Percentiles rank a stretch among this genome's conserved stretches.
phyloP scores from a whole-genome alignment of 2,113 vertebrate genomes.

The Zeus faber region DNA sequence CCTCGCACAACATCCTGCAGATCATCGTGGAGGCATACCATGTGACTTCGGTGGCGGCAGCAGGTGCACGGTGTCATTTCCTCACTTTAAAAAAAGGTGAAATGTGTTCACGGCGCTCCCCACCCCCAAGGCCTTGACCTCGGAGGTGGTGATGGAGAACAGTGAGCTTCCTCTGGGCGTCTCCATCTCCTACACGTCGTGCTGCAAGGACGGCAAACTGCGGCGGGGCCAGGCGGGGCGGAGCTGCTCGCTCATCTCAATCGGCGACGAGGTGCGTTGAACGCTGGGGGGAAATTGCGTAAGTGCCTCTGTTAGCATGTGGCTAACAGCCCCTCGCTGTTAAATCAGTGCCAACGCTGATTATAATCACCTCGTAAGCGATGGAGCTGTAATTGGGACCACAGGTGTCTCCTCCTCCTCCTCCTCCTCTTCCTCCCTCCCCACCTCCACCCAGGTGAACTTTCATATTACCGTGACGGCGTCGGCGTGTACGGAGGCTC shows the following conservation, averaged over 20 bases:
- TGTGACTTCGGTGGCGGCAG: no score
- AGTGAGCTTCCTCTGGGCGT: slow-evolving; percentile 11
- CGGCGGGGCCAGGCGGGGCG: not conserved
- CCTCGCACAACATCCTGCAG: slow-evolving; percentile 43
- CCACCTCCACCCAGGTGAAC: slow-evolving; percentile 34
- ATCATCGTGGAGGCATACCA: slow-evolving; percentile 29
- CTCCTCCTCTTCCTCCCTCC: no score
- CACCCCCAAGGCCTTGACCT: slow-evolving; percentile 31
- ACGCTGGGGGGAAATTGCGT: slow-evolving; percentile 13
- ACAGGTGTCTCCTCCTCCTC: slow-evolving; percentile 20
- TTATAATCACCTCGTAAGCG: slow-evolving; percentile 48
- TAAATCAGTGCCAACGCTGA: slow-evolving; percentile 23
- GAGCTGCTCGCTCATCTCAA: slow-evolving; percentile 26
- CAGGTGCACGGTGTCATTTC: no score
- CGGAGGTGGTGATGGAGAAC: slow-evolving; percentile 35
- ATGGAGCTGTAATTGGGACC: slow-evolving; percentile 18
- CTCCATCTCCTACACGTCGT: slow-evolving; percentile 19
- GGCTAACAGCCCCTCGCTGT: slow-evolving; percentile 12
- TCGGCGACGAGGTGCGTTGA: slow-evolving; percentile 17
- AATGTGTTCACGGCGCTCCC: slow-evolving; percentile 23
- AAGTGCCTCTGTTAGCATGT: slow-evolving; percentile 29
- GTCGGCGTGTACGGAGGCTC: not conserved
- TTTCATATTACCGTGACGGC: slow-evolving; percentile 20
- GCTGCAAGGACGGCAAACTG: slow-evolving; percentile 7
- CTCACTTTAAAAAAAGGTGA: slow-evolving; percentile 34